Evolutionary conservation across 2,113 vertebrate species (phyloP).

Genomic region (Salvelinus namaycush): DNA sequence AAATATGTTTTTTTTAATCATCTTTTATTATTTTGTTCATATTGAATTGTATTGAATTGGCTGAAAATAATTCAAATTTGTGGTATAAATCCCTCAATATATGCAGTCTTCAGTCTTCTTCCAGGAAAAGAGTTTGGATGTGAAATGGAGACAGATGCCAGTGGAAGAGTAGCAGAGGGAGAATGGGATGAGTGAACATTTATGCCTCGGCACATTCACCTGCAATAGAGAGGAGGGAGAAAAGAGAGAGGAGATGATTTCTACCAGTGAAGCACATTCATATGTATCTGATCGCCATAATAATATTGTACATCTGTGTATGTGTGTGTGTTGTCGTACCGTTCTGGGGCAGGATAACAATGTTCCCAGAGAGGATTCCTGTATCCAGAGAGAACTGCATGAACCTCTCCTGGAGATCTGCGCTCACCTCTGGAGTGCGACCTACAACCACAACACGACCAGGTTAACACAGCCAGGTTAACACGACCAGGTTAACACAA

Average conservation of each 20-base stretch:
- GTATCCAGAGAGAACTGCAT: constrained; percentile 60
- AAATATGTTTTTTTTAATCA: too few relatives aligned
- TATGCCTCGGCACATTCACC: constrained; percentile 1
- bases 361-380: constrained; percentile 71
- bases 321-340: constrained; percentile 62
- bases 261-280: neutral
- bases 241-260: neutral
- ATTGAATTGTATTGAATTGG: neutral
- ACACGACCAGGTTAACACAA: too few relatives aligned
- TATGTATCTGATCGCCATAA: neutral
- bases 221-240: neutral
- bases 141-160: neutral
- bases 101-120: constrained; percentile 2
- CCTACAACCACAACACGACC: constrained; percentile 61
- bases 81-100: too few relatives aligned
- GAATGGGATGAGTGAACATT: neutral
- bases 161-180: neutral
- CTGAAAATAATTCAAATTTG: too few relatives aligned
- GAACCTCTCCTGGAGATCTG: constrained; percentile 70
- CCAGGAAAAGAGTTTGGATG: neutral
- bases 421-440: constrained; percentile 63
- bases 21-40: too few relatives aligned
- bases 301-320: neutral
- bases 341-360: constrained; percentile 67
- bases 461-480: neutral